Percentiles rank a stretch among this genome's conserved stretches.
These are phyloP conservation scores for Sycophila texana DNA, from an alignment of 2,888 invertebrate species.

Conservation along the genomic window DNA sequence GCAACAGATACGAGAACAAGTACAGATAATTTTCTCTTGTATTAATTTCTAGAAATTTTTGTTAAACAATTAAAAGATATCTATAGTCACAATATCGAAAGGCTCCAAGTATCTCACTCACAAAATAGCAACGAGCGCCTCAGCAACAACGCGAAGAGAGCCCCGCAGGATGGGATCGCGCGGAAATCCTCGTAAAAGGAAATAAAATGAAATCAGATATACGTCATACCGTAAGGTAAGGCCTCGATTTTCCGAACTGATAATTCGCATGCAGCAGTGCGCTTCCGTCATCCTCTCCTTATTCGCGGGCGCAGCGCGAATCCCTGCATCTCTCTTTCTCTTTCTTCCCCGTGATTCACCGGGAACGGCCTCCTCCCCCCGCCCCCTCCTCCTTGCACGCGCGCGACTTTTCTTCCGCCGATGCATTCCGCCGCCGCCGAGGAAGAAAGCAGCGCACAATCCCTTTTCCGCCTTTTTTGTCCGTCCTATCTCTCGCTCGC, in stretches of 20 bases:
- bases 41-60: too few relatives aligned
- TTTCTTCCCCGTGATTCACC: neutral
- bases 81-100: neutral
- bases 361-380: too few relatives aligned
- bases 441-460: neutral
- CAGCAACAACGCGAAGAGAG: too few relatives aligned
- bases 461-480: neutral
- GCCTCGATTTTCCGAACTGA: neutral
- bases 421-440: neutral
- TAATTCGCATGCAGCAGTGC: neutral
- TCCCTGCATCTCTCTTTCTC: neutral
- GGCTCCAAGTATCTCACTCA: too few relatives aligned
- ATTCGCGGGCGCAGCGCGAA: neutral
- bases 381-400: neutral
- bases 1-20: too few relatives aligned
- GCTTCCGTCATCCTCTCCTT: conserved; percentile 5
- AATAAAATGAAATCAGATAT: neutral
- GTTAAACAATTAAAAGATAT: too few relatives aligned
- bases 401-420: neutral
- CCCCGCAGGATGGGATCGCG: too few relatives aligned
- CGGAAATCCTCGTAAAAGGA: neutral
- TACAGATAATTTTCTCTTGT: too few relatives aligned
- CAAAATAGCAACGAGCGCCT: too few relatives aligned
- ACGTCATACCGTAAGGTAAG: neutral
- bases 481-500: neutral